Percentiles rank a stretch among this genome's conserved stretches.
Evolutionary conservation across 2,797 vertebrate genomes (phyloP).

Genomic region (Semotilus atromaculatus): DNA sequence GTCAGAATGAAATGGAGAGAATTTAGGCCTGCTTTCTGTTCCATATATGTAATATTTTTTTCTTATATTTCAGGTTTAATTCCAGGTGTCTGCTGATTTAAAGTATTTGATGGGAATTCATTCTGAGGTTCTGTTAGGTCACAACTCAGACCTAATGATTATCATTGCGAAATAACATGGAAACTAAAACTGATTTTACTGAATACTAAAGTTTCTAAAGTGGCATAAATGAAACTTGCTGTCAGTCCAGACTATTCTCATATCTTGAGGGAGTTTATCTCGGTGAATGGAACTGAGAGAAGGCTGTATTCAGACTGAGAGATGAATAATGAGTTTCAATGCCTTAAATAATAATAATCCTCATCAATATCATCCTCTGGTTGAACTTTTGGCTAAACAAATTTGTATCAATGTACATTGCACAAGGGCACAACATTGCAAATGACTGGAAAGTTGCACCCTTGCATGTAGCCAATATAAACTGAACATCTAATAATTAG

Average conservation of each 20-base stretch:
- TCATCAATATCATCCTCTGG: slow-evolving; percentile 31
- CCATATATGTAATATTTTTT: slow-evolving; percentile 31
- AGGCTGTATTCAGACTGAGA: slow-evolving; percentile 49
- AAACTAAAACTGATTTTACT: slow-evolving; percentile 18
- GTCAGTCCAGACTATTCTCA: slow-evolving; percentile 24
- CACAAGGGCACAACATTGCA: not conserved
- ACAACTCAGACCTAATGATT: not conserved
- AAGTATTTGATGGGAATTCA: not conserved
- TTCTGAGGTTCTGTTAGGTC: not conserved
- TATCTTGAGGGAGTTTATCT: slow-evolving; percentile 31
- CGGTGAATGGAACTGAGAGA: slow-evolving; percentile 45
- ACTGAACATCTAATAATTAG: slow-evolving; percentile 3
- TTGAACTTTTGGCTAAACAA: not conserved
- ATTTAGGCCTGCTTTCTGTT: slow-evolving; percentile 28
- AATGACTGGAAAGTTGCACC: not conserved
- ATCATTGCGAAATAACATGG: not conserved
- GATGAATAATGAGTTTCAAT: slow-evolving; percentile 44
- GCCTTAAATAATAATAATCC: slow-evolving; percentile 39
- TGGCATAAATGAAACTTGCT: slow-evolving; percentile 18
- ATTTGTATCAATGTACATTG: not conserved
- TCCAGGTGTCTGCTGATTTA: not conserved
- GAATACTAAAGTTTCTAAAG: slow-evolving; percentile 17
- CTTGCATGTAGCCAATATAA: not conserved
- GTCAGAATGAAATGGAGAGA: slow-evolving; percentile 49
- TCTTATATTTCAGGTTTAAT: not conserved